These are phyloP conservation scores for Pachypsylla venusta DNA, from an alignment of 1,140 invertebrate genomes.

Conservation along the genomic window DNA sequence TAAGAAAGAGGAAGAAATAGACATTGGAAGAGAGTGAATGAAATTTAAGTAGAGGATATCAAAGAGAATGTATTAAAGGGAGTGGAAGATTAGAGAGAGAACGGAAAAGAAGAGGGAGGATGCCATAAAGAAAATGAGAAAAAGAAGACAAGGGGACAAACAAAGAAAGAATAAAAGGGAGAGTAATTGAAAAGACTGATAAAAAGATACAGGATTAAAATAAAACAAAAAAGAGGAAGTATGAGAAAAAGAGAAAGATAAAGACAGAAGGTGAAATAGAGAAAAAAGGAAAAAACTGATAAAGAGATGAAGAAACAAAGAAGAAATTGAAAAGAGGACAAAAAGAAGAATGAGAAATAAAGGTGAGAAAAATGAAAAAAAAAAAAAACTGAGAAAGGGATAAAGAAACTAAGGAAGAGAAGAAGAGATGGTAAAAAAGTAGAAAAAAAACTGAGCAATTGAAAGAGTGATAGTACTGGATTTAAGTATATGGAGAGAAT, in stretches of 20 bases:
- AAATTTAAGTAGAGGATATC: background rate
- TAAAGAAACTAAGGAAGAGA: conserved; percentile 2
- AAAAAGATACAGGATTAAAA: background rate
- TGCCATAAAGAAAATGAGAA: too few relatives aligned
- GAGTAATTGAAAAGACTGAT: background rate
- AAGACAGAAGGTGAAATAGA: conserved; percentile 13
- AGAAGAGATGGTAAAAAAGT: background rate
- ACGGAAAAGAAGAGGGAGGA: too few relatives aligned
- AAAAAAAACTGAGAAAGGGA: conserved; percentile 6
- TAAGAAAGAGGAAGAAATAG: background rate
- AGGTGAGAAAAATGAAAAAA: background rate
- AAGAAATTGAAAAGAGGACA: background rate
- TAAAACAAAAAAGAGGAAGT: background rate
- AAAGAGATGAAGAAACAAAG: conserved; percentile 11
- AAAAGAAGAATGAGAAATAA: background rate
- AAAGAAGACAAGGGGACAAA: too few relatives aligned
- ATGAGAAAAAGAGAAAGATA: conserved; percentile 15
- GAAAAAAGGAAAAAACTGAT: conserved; percentile 2
- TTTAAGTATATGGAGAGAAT: conserved; percentile 3
- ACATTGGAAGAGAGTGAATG: background rate
- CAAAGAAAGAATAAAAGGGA: background rate
- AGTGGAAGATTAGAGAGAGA: too few relatives aligned
- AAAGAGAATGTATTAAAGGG: background rate
- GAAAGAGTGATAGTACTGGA: conserved; percentile 14
- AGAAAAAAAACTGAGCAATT: conserved; percentile 6